Percentiles rank a stretch among this genome's conserved stretches.
Conservation (phyloP, 2,888 invertebrate genomes). For the Villa cingulata region DNA sequence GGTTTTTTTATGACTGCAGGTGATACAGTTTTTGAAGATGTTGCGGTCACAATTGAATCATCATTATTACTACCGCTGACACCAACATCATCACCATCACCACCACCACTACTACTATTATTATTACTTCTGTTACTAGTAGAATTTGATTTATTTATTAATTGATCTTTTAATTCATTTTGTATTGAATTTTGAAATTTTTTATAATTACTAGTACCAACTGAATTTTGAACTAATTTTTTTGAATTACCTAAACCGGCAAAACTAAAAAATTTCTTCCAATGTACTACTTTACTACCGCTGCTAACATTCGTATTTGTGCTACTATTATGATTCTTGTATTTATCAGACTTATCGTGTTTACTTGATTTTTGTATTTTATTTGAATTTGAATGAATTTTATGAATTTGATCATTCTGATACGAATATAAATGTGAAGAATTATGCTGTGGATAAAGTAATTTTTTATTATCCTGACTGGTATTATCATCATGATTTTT, state of each 20-base stretch:
- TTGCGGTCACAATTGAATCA: not conserved
- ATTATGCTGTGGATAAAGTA: not conserved
- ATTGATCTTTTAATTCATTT: not conserved
- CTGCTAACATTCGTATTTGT: no score
- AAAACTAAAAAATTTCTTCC: constrained; percentile 9
- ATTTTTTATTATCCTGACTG: not conserved
- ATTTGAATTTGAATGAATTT: not conserved
- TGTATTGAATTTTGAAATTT: constrained; percentile 20
- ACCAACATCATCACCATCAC: not conserved
- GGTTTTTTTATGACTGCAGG: no score
- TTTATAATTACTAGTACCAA: constrained; percentile 20
- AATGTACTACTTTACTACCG: constrained; percentile 1
- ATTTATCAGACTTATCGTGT: constrained; percentile 3
- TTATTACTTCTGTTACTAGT: not conserved
- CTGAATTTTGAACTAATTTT: constrained; percentile 24
- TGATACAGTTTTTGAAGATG: no score
- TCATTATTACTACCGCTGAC: not conserved
- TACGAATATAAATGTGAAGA: not conserved
- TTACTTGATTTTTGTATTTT: not conserved
- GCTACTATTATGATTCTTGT: constrained; percentile 2
- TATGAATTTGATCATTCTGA: not conserved
- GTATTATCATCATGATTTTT: not conserved
- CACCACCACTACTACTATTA: not conserved
- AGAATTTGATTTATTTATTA: no score
- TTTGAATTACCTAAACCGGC: constrained; percentile 16